Percentiles rank a stretch among this genome's conserved stretches.
Conservation (phyloP, 92 coral and sea anemone species). For the Phenganax stokvisi region DNA sequence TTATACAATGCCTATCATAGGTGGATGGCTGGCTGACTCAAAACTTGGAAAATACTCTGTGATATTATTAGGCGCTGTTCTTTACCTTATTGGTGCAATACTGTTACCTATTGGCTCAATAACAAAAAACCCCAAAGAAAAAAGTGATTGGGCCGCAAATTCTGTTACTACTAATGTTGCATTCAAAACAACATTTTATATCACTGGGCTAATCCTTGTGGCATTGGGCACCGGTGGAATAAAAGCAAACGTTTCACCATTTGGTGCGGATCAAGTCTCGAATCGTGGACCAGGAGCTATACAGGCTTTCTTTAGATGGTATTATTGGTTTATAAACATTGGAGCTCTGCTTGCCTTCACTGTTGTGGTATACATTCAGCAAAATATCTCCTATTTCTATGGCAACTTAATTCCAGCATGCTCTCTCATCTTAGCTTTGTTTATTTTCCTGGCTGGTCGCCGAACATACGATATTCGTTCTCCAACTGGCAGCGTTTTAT, state of each 20-base stretch:
- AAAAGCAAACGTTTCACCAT: constrained; percentile 89
- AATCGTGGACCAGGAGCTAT: constrained; percentile 69
- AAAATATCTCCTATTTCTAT: constrained; percentile 50
- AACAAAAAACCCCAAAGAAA: constrained; percentile 36
- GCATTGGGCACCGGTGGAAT: constrained; percentile 95
- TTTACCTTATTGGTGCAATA: constrained; percentile 64
- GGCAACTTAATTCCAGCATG: constrained; percentile 74
- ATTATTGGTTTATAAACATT: constrained; percentile 87
- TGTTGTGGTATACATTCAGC: constrained; percentile 74
- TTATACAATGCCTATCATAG: constrained; percentile 64
- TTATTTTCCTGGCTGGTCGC: constrained; percentile 62
- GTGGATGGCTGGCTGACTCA: constrained; percentile 88
- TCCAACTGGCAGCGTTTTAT: constrained; percentile 72
- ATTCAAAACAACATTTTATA: constrained; percentile 44
- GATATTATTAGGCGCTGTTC: constrained; percentile 60
- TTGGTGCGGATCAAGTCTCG: constrained; percentile 92
- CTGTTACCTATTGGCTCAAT: constrained; percentile 56
- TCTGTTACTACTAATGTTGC: neutral
- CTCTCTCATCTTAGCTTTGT: constrained; percentile 56
- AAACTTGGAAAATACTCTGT: constrained; percentile 65
- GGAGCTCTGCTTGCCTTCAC: constrained; percentile 80
- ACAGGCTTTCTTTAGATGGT: constrained; percentile 86
- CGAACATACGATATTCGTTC: constrained; percentile 55
- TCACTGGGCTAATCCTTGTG: constrained; percentile 55
- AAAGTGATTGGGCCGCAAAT: neutral